These are phyloP conservation scores for Graphium colonna DNA, from an alignment of 2,888 invertebrate genomes.

Conservation along the genomic window DNA sequence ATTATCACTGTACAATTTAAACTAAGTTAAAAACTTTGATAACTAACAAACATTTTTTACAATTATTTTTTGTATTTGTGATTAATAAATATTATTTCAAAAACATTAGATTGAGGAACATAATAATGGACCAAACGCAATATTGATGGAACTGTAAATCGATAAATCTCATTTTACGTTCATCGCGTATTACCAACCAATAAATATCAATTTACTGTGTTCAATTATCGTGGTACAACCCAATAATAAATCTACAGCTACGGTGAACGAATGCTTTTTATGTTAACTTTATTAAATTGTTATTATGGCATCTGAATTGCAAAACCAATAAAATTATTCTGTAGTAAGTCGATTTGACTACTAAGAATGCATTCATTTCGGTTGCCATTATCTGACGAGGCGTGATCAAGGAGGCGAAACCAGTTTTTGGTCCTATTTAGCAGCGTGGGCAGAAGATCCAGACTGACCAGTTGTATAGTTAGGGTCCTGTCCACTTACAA, in stretches of 20 bases:
- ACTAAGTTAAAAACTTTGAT: no score
- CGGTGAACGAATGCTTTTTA: background rate
- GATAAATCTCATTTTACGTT: background rate
- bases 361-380: conserved; percentile 9
- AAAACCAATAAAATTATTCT: background rate
- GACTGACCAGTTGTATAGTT: conserved; percentile 23
- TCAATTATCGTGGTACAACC: background rate
- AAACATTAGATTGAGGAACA: no score
- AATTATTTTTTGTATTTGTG: no score
- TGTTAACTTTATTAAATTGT: background rate
- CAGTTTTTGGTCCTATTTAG: conserved; percentile 8
- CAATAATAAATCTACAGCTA: background rate
- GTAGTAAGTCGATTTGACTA: background rate
- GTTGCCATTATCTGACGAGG: conserved; percentile 4
- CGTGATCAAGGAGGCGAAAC: conserved; percentile 15
- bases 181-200: background rate
- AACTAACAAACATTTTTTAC: no score
- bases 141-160: no score
- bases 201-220: background rate
- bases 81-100: no score
- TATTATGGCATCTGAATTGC: conserved; percentile 4
- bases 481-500: conserved; percentile 17
- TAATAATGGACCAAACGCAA: no score
- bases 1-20: no score
- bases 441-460: conserved; percentile 17